Percentiles rank a stretch among this genome's conserved stretches.
These are phyloP conservation scores for Lagorchestes hirsutus DNA, from an alignment of 2,797 vertebrate genomes.

Conservation along the genomic window DNA sequence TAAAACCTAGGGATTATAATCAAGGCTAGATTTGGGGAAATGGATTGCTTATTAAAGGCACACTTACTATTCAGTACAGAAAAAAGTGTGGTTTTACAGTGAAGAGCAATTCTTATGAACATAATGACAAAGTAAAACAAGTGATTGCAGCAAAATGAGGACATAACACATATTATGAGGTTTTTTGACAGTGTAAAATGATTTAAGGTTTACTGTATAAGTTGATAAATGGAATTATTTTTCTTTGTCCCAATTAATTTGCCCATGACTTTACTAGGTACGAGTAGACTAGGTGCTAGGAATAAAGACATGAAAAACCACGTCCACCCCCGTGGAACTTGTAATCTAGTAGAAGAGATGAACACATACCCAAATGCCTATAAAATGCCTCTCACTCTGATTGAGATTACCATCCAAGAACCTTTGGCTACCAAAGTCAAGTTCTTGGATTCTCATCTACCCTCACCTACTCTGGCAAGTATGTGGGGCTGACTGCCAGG, in stretches of 20 bases:
- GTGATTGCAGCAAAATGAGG: background rate
- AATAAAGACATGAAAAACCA: background rate
- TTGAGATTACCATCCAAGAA: background rate
- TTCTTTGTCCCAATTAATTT: background rate
- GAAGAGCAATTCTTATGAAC: background rate
- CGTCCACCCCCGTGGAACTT: background rate
- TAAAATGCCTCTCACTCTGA: background rate
- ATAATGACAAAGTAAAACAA: background rate
- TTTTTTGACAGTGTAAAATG: background rate
- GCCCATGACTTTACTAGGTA: background rate
- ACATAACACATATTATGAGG: background rate
- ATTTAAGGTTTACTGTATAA: background rate
- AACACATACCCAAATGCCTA: background rate
- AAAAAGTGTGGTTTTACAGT: background rate
- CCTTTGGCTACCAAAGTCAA: background rate
- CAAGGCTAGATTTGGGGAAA: background rate
- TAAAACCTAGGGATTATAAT: background rate
- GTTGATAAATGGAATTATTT: background rate
- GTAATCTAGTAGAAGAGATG: background rate
- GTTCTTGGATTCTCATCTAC: slow-evolving; percentile 3
- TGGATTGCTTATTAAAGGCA: background rate
- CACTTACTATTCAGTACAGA: background rate
- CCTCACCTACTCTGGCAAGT: background rate
- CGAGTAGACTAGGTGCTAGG: background rate
- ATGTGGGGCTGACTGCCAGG: background rate